phyloP scores from a whole-genome alignment of 2,113 vertebrate species.

The Vicugna pacos region DNA sequence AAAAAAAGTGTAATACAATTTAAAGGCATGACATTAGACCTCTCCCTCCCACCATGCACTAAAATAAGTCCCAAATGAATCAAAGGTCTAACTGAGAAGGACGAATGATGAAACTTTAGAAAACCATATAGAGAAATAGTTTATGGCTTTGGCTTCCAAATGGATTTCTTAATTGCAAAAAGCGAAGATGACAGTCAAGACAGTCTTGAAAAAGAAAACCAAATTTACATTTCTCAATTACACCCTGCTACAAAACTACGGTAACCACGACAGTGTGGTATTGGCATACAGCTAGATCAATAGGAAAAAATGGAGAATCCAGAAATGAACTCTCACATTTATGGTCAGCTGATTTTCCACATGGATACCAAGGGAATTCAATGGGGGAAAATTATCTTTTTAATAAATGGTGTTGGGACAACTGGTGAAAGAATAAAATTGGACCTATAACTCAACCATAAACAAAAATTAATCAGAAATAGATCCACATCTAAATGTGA shows the following conservation, averaged over 20 bases:
- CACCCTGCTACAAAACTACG: background rate
- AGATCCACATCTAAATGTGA: background rate
- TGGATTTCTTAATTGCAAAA: background rate
- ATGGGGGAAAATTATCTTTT: background rate
- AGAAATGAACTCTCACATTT: background rate
- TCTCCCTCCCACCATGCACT: background rate
- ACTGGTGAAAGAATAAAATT: constrained; percentile 1
- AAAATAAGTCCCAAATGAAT: background rate
- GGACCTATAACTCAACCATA: background rate
- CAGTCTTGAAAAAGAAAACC: background rate
- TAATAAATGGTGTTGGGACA: background rate
- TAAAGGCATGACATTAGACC: background rate
- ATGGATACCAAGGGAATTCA: background rate
- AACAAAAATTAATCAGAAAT: background rate
- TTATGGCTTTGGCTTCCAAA: background rate
- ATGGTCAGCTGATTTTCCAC: background rate
- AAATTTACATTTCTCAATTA: background rate
- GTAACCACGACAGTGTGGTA: background rate
- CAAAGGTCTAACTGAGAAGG: background rate
- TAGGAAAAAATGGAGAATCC: background rate
- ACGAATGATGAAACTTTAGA: background rate
- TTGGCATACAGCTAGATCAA: background rate
- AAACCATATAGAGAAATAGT: background rate
- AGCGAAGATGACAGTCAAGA: background rate
- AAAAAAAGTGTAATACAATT: background rate